phyloP scores from a whole-genome alignment of 2,113 vertebrate genomes.

The Corvus moneduloides region DNA sequence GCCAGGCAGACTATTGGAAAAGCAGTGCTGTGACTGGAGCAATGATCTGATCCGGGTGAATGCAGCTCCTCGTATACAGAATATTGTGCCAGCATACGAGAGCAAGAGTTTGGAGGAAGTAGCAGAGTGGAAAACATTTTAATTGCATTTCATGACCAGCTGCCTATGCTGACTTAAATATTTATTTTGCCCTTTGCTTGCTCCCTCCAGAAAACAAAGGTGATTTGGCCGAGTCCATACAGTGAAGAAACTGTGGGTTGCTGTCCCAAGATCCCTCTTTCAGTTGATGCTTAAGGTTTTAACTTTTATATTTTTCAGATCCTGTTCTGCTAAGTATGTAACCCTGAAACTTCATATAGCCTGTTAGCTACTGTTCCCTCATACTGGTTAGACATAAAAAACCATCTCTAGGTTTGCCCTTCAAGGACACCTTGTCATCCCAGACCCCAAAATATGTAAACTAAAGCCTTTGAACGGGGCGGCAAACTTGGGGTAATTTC shows the following conservation, averaged over 20 bases:
- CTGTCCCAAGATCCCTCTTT: not conserved
- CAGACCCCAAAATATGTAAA: not conserved
- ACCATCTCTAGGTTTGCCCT: not conserved
- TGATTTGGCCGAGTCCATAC: not conserved
- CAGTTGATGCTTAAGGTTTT: not conserved
- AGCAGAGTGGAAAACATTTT: not conserved
- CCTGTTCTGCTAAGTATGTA: not conserved
- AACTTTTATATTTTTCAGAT: not conserved
- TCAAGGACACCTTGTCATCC: not conserved
- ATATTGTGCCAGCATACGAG: not conserved
- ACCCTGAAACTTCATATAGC: not conserved
- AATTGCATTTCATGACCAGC: not conserved
- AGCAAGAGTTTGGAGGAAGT: not conserved
- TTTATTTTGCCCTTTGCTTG: not conserved
- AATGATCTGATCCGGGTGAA: not conserved
- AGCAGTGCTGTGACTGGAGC: not conserved
- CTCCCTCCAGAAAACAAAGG: not conserved
- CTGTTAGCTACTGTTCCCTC: not conserved
- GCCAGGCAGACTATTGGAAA: not conserved
- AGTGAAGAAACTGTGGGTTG: not conserved
- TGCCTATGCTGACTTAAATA: not conserved
- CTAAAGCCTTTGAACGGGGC: not conserved
- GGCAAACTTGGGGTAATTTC: not conserved
- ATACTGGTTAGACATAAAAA: not conserved
- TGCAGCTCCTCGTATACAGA: not conserved